phyloP scores from a whole-genome alignment of 2,797 vertebrate genomes.

The Distichodus sexfasciatus region DNA sequence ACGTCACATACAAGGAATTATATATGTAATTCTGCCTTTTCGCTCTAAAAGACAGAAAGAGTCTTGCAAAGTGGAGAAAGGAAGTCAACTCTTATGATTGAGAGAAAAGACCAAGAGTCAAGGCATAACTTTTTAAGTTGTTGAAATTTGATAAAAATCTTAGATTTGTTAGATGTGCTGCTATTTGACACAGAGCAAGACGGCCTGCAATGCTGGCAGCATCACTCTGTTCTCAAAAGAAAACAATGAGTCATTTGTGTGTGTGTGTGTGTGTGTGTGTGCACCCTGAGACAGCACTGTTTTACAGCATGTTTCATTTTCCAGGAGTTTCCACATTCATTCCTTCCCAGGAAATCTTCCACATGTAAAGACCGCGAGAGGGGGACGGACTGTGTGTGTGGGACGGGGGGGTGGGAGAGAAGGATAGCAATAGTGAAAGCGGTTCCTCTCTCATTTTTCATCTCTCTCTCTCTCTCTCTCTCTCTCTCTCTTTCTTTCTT shows the following conservation, averaged over 20 bases:
- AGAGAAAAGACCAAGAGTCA: too few species aligned
- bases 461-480: too few species aligned
- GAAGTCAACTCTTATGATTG: too few species aligned
- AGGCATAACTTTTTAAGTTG: too few species aligned
- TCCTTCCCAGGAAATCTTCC: conserved; percentile 55
- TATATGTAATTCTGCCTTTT: too few species aligned
- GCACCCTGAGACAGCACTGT: conserved; percentile 35
- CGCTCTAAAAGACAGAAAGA: too few species aligned
- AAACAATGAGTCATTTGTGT: conserved; percentile 5
- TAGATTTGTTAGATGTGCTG: neutral
- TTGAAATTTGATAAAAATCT: too few species aligned
- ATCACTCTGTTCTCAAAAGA: conserved; percentile 3
- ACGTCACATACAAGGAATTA: too few species aligned
- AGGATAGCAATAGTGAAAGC: conserved; percentile 25
- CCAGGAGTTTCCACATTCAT: conserved; percentile 77
- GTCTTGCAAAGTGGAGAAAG: too few species aligned
- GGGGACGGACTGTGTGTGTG: conserved; percentile 10
- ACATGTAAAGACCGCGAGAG: conserved; percentile 31
- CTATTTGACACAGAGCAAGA: neutral
- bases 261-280: conserved; percentile 12
- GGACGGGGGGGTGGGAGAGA: neutral
- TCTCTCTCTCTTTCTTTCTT: too few species aligned
- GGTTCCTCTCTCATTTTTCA: too few species aligned
- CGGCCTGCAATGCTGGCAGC: neutral
- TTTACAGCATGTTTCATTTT: conserved; percentile 49